Evolutionary conservation across 2,888 invertebrate genomes (phyloP).

Genomic region (Lepetodrilus schrolli): DNA sequence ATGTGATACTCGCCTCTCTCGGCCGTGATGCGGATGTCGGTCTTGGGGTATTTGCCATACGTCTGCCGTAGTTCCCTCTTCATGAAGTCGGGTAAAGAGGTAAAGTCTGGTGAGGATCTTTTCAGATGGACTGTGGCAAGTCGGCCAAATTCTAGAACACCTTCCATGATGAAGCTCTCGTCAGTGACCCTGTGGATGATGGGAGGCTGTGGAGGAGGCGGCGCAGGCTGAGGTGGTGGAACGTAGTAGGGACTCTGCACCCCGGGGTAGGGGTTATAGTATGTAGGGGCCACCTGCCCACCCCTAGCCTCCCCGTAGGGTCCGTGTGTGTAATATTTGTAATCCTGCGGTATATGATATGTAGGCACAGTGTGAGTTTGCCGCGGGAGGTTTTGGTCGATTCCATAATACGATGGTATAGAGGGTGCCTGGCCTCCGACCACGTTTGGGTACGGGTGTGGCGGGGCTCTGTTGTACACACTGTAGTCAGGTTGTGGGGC

Average conservation of each 20-base stretch:
- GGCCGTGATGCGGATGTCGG: constrained; percentile 38
- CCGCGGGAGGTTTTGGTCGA: constrained; percentile 1
- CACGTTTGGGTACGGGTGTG: constrained; percentile 28
- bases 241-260: constrained; percentile 31
- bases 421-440: constrained; percentile 6
- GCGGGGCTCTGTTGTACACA: neutral
- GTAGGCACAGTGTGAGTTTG: neutral
- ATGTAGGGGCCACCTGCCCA: constrained; percentile 17
- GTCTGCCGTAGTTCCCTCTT: constrained; percentile 40
- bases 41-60: constrained; percentile 42
- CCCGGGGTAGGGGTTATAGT: constrained; percentile 35
- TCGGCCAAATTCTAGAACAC: constrained; percentile 42
- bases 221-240: neutral
- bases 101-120: constrained; percentile 35
- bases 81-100: constrained; percentile 42
- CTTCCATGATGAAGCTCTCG: constrained; percentile 36
- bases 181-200: neutral
- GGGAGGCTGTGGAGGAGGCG: neutral
- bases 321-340: constrained; percentile 35
- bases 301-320: constrained; percentile 36
- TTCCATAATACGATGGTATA: neutral
- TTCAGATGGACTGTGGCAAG: constrained; percentile 42
- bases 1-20: constrained; percentile 44
- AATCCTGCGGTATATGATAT: neutral
- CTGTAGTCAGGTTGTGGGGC: neutral